Conservation (phyloP, 2,888 invertebrate species). For the Habroteleia sp. region DNA sequence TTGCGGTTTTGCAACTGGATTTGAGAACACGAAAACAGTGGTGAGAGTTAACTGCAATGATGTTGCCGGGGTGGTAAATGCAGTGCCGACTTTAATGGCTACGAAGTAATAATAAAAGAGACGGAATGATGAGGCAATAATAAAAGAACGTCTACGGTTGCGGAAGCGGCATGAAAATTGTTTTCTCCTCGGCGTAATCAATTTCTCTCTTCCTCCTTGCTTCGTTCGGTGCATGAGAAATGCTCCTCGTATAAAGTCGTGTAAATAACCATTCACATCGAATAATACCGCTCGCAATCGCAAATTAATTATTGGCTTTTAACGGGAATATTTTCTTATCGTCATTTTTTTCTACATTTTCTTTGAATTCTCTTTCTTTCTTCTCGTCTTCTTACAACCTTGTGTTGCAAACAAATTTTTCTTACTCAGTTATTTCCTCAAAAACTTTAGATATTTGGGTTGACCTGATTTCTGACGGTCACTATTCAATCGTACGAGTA, state of each 20-base stretch:
- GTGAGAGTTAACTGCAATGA: constrained; percentile 26
- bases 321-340: too few species aligned
- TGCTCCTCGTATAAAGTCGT: constrained; percentile 25
- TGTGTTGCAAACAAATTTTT: too few species aligned
- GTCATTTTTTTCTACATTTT: too few species aligned
- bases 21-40: neutral
- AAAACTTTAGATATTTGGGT: too few species aligned
- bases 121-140: constrained; percentile 52
- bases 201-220: constrained; percentile 57
- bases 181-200: constrained; percentile 62
- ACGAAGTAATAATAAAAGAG: constrained; percentile 50
- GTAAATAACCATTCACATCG: neutral
- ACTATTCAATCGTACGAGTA: too few species aligned
- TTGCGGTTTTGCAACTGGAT: constrained; percentile 19
- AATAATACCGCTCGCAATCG: constrained; percentile 10
- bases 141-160: constrained; percentile 52
- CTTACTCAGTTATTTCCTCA: too few species aligned
- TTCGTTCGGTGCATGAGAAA: constrained; percentile 34
- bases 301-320: too few species aligned
- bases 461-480: too few species aligned
- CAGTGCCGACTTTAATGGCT: constrained; percentile 26
- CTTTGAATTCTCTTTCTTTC: too few species aligned
- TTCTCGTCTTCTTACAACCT: too few species aligned
- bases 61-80: constrained; percentile 33
- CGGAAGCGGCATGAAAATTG: constrained; percentile 70